Conservation (phyloP, 2,797 vertebrate species). For the Pipistrellus pygmaeus region DNA sequence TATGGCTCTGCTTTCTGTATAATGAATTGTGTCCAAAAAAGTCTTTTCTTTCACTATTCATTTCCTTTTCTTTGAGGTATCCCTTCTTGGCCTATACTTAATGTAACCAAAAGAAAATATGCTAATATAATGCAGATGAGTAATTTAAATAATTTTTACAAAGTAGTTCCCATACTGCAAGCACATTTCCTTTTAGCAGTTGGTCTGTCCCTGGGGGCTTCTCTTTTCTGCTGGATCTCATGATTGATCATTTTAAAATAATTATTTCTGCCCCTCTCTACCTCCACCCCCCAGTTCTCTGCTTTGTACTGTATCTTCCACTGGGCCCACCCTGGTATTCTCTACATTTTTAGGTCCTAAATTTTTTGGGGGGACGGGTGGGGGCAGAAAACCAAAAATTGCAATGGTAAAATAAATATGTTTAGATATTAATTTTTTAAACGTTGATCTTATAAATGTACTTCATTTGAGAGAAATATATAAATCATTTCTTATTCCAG, state of each 20-base stretch:
- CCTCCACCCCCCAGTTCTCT: neutral
- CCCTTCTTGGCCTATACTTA: neutral
- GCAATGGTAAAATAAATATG: constrained; percentile 27
- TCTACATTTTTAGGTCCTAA: neutral
- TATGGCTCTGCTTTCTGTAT: constrained; percentile 25
- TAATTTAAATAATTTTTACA: constrained; percentile 33
- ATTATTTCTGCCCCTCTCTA: neutral
- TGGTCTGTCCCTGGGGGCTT: neutral
- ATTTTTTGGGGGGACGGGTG: too few species aligned
- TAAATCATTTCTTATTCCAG: constrained; percentile 23
- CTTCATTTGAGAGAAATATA: neutral
- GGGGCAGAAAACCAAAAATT: neutral
- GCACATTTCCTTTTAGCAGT: neutral
- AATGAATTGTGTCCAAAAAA: constrained; percentile 9
- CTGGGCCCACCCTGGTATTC: neutral
- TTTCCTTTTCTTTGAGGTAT: constrained; percentile 34
- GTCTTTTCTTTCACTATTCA: constrained; percentile 49
- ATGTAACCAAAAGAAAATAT: constrained; percentile 22
- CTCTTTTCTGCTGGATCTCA: neutral
- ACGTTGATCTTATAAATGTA: neutral
- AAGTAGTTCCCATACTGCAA: neutral
- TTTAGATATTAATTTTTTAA: neutral
- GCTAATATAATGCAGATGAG: constrained; percentile 23
- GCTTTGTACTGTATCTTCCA: neutral
- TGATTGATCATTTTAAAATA: neutral